Percentiles rank a stretch among this genome's conserved stretches.
Evolutionary conservation across 1,140 invertebrate genomes (phyloP).

Genomic region (Drosophila nigrodunni): DNA sequence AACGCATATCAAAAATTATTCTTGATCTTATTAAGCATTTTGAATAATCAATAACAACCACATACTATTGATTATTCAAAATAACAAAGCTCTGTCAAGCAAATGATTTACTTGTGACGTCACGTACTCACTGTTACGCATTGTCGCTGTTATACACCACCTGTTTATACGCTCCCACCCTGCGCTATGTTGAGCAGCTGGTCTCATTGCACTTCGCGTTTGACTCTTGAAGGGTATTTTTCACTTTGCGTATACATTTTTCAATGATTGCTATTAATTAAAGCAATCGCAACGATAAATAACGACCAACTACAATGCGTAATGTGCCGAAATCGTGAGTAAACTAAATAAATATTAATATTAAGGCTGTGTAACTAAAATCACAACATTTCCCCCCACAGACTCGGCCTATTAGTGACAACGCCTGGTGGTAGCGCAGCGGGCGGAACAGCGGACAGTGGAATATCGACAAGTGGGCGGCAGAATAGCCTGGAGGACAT

Average conservation of each 20-base stretch:
- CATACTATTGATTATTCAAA: not conserved
- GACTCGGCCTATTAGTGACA: slow-evolving; percentile 74
- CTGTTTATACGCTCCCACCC: slow-evolving; percentile 10
- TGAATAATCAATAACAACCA: not conserved
- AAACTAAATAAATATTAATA: not conserved
- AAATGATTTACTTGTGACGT: slow-evolving; percentile 7
- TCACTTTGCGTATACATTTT: slow-evolving; percentile 64
- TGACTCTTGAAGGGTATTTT: slow-evolving; percentile 74
- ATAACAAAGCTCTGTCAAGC: no score
- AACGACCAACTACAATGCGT: slow-evolving; percentile 65
- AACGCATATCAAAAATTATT: no score
- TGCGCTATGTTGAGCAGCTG: slow-evolving; percentile 26
- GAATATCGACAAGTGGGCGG: slow-evolving; percentile 66
- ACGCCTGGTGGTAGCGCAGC: slow-evolving; percentile 71
- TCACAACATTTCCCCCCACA: slow-evolving; percentile 15
- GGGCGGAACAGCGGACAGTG: slow-evolving; percentile 51
- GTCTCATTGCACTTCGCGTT: slow-evolving; percentile 56
- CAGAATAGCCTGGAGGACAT: slow-evolving; percentile 89
- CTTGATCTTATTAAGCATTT: no score
- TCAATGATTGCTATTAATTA: slow-evolving; percentile 42
- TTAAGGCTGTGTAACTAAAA: not conserved
- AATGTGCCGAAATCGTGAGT: slow-evolving; percentile 79
- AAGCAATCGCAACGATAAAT: slow-evolving; percentile 34
- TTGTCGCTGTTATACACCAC: not conserved
- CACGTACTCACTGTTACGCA: not conserved